A percentile compares a stretch with the other conserved stretches of the same genome.
Evolutionary conservation across 2,888 invertebrate genomes (phyloP).

Genomic region (Odontocerum albicorne): DNA sequence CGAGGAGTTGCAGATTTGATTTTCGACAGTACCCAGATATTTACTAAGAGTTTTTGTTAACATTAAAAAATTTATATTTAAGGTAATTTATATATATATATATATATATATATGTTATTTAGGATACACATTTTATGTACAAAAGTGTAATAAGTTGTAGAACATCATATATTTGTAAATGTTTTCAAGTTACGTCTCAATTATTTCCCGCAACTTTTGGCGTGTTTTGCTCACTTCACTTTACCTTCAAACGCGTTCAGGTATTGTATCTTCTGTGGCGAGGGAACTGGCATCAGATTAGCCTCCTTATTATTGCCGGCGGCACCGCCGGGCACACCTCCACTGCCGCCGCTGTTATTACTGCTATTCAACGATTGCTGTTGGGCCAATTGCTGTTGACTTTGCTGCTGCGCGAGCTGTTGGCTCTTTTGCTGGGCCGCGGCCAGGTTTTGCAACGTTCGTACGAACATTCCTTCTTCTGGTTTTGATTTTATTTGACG

Average conservation of each 20-base stretch:
- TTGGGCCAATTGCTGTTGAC: background rate
- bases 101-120: no score
- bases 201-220: background rate
- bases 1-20: no score
- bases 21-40: no score
- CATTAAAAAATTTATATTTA: no score
- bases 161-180: no score
- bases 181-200: constrained; percentile 4
- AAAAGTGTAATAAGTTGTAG: no score
- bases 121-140: no score
- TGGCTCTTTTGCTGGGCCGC: constrained; percentile 57
- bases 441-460: constrained; percentile 59
- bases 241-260: constrained; percentile 90
- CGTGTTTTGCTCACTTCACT: constrained; percentile 7
- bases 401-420: constrained; percentile 39
- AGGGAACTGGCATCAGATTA: constrained; percentile 93
- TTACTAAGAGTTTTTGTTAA: no score
- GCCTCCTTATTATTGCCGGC: constrained; percentile 65
- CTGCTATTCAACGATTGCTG: no score
- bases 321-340: constrained; percentile 37
- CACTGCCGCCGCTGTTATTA: constrained; percentile 32
- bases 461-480: constrained; percentile 58
- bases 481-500: no score
- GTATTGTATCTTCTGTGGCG: constrained; percentile 95
- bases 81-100: no score